Conservation (phyloP, 2,797 vertebrate genomes). For the Danio tinwini region DNA sequence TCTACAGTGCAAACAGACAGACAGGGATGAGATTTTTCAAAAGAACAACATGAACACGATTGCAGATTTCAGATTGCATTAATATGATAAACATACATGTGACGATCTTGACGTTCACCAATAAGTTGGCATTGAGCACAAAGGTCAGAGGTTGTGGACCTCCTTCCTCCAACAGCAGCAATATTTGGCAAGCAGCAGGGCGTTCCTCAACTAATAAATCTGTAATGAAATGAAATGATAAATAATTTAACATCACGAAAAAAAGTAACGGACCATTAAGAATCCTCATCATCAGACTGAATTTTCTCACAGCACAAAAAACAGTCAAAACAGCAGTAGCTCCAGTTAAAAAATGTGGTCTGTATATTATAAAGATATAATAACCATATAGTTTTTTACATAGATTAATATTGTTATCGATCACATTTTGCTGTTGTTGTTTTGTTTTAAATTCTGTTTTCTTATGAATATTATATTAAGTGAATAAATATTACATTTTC, state of each 20-base stretch:
- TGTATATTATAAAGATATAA: too few relatives aligned
- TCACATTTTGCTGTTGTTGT: too few relatives aligned
- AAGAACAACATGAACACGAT: not conserved
- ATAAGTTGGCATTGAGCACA: conserved; percentile 90
- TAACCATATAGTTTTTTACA: too few relatives aligned
- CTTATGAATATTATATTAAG: too few relatives aligned
- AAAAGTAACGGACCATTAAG: not conserved
- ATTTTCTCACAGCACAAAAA: not conserved
- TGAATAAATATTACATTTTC: too few relatives aligned
- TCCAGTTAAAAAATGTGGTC: not conserved
- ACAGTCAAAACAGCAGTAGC: not conserved
- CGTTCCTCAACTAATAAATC: conserved; percentile 84
- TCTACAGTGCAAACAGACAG: conserved; percentile 70
- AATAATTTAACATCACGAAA: not conserved
- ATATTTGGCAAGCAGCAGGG: conserved; percentile 83
- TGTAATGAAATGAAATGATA: conserved; percentile 64
- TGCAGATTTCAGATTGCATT: not conserved
- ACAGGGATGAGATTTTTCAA: not conserved
- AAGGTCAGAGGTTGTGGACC: conserved; percentile 86
- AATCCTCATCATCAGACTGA: not conserved
- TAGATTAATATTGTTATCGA: too few relatives aligned
- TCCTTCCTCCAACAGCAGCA: conserved; percentile 82
- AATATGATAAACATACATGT: conserved; percentile 81
- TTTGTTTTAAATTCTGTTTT: too few relatives aligned
- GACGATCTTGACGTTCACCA: conserved; percentile 89